These are phyloP conservation scores for Heterodera schachtii DNA, from an alignment of 1,140 invertebrate genomes.

Conservation along the genomic window DNA sequence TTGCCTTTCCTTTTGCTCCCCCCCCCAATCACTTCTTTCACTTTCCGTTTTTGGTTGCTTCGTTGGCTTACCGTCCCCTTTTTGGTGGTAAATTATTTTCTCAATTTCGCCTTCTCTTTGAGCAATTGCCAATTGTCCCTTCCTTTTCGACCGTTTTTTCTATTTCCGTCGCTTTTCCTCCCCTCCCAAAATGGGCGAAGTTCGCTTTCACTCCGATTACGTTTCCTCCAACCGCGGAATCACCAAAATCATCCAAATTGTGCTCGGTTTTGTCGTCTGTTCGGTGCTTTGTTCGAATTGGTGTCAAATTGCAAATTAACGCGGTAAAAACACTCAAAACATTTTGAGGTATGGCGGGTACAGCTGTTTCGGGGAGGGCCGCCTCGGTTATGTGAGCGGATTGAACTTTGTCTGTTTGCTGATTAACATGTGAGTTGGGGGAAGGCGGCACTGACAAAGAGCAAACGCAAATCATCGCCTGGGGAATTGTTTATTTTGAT, in stretches of 20 bases:
- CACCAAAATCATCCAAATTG: constrained; percentile 51
- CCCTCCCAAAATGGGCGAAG: constrained; percentile 24
- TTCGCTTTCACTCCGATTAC: constrained; percentile 41
- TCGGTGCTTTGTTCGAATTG: constrained; percentile 55
- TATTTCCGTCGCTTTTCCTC: constrained; percentile 15
- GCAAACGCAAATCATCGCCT: too few species aligned
- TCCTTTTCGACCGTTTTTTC: constrained; percentile 17
- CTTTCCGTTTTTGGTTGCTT: not conserved
- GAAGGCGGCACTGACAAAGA: too few species aligned
- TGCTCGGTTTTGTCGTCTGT: constrained; percentile 55
- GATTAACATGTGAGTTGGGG: constrained; percentile 33
- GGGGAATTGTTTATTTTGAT: too few species aligned
- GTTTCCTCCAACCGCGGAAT: constrained; percentile 46
- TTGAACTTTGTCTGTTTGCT: constrained; percentile 49
- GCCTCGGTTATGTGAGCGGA: constrained; percentile 46
- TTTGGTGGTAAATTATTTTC: too few species aligned
- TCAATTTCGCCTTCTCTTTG: not conserved
- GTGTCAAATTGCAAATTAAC: constrained; percentile 29
- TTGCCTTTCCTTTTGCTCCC: not conserved
- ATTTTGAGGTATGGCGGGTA: constrained; percentile 47
- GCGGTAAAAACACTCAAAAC: too few species aligned
- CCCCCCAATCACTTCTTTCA: not conserved
- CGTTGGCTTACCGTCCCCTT: not conserved
- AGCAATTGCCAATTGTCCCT: not conserved
- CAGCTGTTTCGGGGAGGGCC: constrained; percentile 54